Evolutionary conservation across 2,888 invertebrate genomes (phyloP), one percentile per base, ranked within the genome.

Genomic region (Drosophila meridionalis): DNA sequence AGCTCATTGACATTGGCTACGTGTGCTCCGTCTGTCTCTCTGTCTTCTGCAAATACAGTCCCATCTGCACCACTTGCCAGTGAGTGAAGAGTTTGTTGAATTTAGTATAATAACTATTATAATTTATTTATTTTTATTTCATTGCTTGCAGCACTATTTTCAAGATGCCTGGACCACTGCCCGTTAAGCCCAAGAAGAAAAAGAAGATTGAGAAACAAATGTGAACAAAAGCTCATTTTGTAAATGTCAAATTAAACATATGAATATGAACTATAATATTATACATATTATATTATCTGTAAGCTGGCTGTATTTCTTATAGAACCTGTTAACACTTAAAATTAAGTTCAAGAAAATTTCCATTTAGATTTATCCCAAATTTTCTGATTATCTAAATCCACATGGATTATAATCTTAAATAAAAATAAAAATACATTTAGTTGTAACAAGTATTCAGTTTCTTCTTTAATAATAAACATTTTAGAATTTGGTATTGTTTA

Each of bases 1-100:
- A 98, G 87, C 95, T 99, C 43, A 97, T 99, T 70, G 98, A 99
- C 91, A 96, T 99, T 84, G 99, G 99, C 75, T 99, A 97, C 93
- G 99, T 99, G 28, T 99, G 99, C 94, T 99, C 99, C 8, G 98
- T 99, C 62, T 99, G 99, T 93, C 94, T 99, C 48, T 99, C 99
- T 80, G 98, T 99, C 82, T 99, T 99, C 94, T 99, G 99, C 94
- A 97, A 97, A 92, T 99, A 98, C 93, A 98, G 98, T 92, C 99
- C 99, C 0, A 98, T 99, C 84, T 99, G 99, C 93, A 98, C 99
- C 32, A 99, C 99, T 45, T 99, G 99, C 93, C 98, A 98, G 97
- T 97, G 94, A 96, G 97, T 97, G 94, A 50, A 2, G 2, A 6
- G 11, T 38, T 0, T 1, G 11, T 7, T 6, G 3, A 9, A 0